These are phyloP conservation scores for Galemys pyrenaicus DNA, from an alignment of 2,113 vertebrate species.

Conservation along the genomic window DNA sequence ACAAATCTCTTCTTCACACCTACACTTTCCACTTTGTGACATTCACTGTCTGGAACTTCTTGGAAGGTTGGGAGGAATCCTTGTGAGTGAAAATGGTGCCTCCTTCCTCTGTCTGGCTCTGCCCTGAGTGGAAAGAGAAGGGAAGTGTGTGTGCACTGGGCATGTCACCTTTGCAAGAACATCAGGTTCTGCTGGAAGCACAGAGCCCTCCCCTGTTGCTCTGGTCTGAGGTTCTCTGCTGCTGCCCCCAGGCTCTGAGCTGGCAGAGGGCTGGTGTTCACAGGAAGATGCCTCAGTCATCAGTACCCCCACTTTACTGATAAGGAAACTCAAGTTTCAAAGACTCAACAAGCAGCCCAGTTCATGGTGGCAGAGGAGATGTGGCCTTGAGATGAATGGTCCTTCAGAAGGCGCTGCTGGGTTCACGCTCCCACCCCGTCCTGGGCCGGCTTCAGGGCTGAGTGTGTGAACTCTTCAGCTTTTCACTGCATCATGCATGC, in stretches of 20 bases:
- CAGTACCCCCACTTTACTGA: neutral
- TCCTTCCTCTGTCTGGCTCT: neutral
- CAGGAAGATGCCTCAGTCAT: accelerated
- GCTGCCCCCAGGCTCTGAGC: neutral
- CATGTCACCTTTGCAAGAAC: neutral
- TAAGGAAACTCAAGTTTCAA: neutral
- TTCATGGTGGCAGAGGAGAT: neutral
- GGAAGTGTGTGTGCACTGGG: too few relatives aligned
- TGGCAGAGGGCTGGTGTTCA: neutral
- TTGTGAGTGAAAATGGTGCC: neutral
- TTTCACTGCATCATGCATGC: neutral
- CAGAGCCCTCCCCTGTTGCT: neutral
- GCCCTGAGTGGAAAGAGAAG: neutral
- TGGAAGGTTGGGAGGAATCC: neutral
- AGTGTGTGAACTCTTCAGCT: neutral
- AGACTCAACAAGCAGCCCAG: neutral
- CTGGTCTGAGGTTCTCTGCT: neutral
- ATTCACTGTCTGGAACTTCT: neutral
- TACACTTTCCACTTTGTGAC: neutral
- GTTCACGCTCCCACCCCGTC: neutral
- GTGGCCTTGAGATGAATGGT: neutral
- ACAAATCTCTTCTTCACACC: neutral
- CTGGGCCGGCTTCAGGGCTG: neutral
- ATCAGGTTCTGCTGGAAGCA: neutral
- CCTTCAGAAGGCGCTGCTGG: neutral